Evolutionary conservation across 2,797 vertebrate genomes (phyloP).

Genomic region (Neostethus bicornis): DNA sequence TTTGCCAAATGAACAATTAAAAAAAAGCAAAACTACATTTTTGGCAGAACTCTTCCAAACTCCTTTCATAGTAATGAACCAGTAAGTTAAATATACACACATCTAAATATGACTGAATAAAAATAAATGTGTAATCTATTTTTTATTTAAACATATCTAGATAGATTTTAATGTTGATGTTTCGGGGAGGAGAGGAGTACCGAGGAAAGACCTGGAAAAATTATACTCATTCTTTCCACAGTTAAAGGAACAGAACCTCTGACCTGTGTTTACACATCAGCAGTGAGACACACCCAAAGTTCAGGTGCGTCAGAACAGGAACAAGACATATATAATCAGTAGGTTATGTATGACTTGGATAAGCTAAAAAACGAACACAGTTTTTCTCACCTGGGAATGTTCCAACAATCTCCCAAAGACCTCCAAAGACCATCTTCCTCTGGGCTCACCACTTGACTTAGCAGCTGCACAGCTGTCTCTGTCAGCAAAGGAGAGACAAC

Average conservation of each 20-base stretch:
- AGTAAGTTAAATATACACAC: too few relatives aligned
- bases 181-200: too few relatives aligned
- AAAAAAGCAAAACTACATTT: too few relatives aligned
- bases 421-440: slow-evolving; percentile 78
- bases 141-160: too few relatives aligned
- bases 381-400: slow-evolving; percentile 72
- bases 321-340: neutral
- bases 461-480: slow-evolving; percentile 72
- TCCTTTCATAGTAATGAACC: too few relatives aligned
- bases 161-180: too few relatives aligned
- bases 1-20: too few relatives aligned
- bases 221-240: neutral
- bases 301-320: slow-evolving; percentile 1
- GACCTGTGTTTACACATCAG: slow-evolving; percentile 14
- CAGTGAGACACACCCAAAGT: neutral
- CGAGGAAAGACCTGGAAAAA: neutral
- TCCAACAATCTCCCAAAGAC: slow-evolving; percentile 84
- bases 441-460: slow-evolving; percentile 63
- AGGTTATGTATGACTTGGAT: neutral
- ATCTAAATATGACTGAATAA: too few relatives aligned
- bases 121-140: too few relatives aligned
- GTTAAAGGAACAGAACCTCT: slow-evolving; percentile 8
- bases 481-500: slow-evolving; percentile 83
- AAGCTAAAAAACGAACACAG: neutral
- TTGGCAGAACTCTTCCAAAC: too few relatives aligned